Evolutionary conservation across 2,113 vertebrate species (phyloP), one percentile per base, ranked within the genome.

Genomic region (Asarcornis scutulata): DNA sequence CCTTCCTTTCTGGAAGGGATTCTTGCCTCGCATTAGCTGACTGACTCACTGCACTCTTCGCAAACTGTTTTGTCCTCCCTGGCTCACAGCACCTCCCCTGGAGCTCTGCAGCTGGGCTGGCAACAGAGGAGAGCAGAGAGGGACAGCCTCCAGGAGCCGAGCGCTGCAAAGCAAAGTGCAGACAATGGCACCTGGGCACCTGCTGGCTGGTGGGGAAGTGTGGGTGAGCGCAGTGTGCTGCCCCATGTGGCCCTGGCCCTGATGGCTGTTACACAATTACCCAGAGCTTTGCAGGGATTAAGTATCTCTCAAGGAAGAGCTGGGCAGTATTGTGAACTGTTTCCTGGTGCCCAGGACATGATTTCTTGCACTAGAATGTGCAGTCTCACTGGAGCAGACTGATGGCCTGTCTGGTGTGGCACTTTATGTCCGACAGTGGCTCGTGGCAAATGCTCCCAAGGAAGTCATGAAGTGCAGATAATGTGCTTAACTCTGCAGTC

Each of bases 141-240:
- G 20, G 40, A 12, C 13, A 10, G 38, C 7, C 38, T 68, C 53
- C 11, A 46, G 55, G 42, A 76, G 20, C 74, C 67, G 42, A 84
- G n/a, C 31, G n/a, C 74, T 13, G 42, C 46, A 11, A 31, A 58
- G 38, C 48, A 16, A 26, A 34, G 26, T 16, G 14, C 60, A 63
- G 34, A 15, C 6, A 7, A 17, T 63, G 60, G 34, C 60, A 44
- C 20, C 23, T 25, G 50, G 50, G 50, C 50, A 52, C 23, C 80
- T 13, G 17, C 46, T 17, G 73, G 36, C 23, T 52, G 50, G 50
- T 25, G 29, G 1, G 1, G 53, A 59, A 31, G 40, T 44, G 56
- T 36, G 4, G 22, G 8, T 3, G 48, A 73, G 29, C 7, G 8
- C 67, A 40, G 71, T 36, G 5, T 0, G 0, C 5, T 46, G 7